Base-by-base conservation (phyloP, 92 coral and sea anemone species). In the Bergia puertoricense region DNA sequence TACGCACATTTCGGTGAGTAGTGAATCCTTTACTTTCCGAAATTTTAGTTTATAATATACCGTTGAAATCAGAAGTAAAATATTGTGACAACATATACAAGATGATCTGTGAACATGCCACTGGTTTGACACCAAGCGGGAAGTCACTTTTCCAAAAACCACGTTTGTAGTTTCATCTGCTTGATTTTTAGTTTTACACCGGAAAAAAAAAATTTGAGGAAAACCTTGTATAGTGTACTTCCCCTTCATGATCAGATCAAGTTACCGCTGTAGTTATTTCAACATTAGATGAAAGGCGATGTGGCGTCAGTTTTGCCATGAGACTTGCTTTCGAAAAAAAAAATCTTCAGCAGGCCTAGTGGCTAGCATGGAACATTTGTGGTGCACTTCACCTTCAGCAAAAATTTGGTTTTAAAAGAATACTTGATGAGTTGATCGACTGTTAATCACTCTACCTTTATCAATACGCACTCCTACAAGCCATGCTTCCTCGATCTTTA, bases 1-100 rank as follows among this genome's bases (percentile, higher is more conserved):
- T 96, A 96, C 82, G 99, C 98, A 38, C 99, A 96, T 91, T 96
- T 96, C 40, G 99, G 99, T 96, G 82, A 91, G 98, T 74, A 81
- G 43, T n/a, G 13, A 67, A 41, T n/a, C 72, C 65, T 18, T 41
- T 22, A 62, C 6, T 62, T 62, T 20, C 69, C 8, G 2, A 62
- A 62, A 2, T 20, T 62, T 62, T 18, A 1, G 13, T 0, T 5
- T 62, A 62, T 62, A 7, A 20, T 16, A 2, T 62, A 62, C 7
- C 23, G 69, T 62, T 62, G 68, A 62, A 62, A 16, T 51, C 15
- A 51, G 57, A 51, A 51, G 2, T 1, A 54, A 2, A 54, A 1
- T 54, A 15, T 54, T 54, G 59, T 18, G 30, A 62, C 18, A 18
- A 18, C 69, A 15, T 62, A 3, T 22, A 18, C 23, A 7, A 62